Conservation (phyloP, 2,113 vertebrate species). For the Mirounga angustirostris region DNA sequence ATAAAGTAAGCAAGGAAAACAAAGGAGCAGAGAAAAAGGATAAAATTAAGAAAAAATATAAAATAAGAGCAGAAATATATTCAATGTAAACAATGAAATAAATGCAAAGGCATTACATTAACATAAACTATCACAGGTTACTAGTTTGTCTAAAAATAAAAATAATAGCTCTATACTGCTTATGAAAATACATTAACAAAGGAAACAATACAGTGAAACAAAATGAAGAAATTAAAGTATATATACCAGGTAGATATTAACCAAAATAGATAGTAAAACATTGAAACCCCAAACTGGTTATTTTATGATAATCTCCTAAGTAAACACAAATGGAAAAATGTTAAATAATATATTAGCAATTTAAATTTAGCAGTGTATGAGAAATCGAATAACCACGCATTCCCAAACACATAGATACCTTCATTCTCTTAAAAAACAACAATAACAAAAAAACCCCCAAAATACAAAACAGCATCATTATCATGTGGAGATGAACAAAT, state of each 20-base stretch:
- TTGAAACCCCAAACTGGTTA: neutral
- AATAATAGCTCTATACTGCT: neutral
- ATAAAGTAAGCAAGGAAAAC: neutral
- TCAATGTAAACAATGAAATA: neutral
- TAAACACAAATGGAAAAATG: neutral
- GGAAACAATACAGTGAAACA: neutral
- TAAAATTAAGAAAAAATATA: neutral
- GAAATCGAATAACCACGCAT: neutral
- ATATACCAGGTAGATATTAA: neutral
- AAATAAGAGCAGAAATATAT: neutral
- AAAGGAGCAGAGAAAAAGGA: neutral
- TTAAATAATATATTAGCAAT: neutral
- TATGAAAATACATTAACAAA: neutral
- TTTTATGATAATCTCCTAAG: neutral
- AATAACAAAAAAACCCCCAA: neutral
- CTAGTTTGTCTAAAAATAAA: slow-evolving; percentile 18
- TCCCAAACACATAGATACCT: neutral
- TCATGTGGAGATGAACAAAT: neutral
- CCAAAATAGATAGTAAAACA: neutral
- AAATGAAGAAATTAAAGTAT: neutral
- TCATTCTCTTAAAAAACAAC: neutral
- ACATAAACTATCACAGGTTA: neutral
- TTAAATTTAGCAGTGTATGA: neutral
- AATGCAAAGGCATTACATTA: neutral
- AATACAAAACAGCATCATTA: neutral